A percentile compares a stretch with the other conserved stretches of the same genome.
Conservation (phyloP, 2,113 vertebrate genomes). For the Nannobrachium achirus region DNA sequence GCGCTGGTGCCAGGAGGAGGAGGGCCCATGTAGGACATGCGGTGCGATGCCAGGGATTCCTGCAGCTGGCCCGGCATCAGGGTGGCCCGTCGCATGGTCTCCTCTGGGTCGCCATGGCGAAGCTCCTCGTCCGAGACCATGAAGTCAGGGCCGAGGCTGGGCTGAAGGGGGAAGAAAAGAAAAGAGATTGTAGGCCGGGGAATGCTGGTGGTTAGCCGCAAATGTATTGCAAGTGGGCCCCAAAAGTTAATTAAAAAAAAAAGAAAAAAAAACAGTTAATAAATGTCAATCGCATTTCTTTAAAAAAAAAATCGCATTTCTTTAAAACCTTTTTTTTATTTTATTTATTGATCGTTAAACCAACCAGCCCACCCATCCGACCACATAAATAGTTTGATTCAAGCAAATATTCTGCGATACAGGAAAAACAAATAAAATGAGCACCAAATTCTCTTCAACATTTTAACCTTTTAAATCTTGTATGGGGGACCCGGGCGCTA, state of each 20-base stretch:
- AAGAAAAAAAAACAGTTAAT: not conserved
- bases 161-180: slow-evolving; percentile 62
- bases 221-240: not conserved
- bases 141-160: slow-evolving; percentile 59
- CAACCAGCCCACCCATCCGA: too few species aligned
- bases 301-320: not conserved
- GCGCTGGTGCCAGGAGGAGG: slow-evolving; percentile 48
- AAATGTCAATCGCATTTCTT: not conserved
- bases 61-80: slow-evolving; percentile 83
- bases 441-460: too few species aligned
- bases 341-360: too few species aligned
- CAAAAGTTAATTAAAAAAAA: too few species aligned
- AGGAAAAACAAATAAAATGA: too few species aligned
- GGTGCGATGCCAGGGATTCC: slow-evolving; percentile 60
- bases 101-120: slow-evolving; percentile 85
- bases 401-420: too few species aligned
- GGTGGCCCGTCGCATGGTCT: slow-evolving; percentile 88
- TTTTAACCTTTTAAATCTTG: too few species aligned
- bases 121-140: slow-evolving; percentile 89
- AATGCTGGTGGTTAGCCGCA: not conserved
- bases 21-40: slow-evolving; percentile 80
- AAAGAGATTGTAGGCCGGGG: not conserved
- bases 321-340: too few species aligned
- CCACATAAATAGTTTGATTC: too few species aligned
- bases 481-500: too few species aligned